These are phyloP conservation scores for Crotophaga sulcirostris DNA, from an alignment of 2,113 vertebrate genomes.

Conservation along the genomic window DNA sequence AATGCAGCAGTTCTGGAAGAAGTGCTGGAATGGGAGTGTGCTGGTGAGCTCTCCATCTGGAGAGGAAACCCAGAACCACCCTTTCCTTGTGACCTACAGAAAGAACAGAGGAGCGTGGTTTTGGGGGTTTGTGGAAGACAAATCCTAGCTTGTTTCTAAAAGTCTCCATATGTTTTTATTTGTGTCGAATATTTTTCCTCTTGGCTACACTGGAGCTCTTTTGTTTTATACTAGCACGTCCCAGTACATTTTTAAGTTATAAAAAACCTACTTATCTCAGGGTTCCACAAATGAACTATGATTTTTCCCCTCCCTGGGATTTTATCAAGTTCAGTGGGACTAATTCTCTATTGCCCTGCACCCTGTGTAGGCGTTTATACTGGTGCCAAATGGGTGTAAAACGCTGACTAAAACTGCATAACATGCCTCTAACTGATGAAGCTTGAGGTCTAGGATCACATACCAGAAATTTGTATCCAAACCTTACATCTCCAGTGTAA, in stretches of 20 bases:
- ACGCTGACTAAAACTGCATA: neutral
- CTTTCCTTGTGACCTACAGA: accelerated
- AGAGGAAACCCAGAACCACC: neutral
- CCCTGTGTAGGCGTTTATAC: neutral
- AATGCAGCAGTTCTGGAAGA: neutral
- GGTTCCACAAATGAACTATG: neutral
- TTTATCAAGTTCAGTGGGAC: neutral
- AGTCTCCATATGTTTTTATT: neutral
- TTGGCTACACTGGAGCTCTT: neutral
- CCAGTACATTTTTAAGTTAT: neutral
- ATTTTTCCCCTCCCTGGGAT: neutral
- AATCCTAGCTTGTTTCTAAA: neutral
- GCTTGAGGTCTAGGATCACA: neutral
- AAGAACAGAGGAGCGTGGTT: neutral
- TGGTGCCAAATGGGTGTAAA: neutral
- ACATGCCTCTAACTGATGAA: neutral
- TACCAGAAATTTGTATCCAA: neutral
- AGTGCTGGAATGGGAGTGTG: neutral
- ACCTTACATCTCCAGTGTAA: neutral
- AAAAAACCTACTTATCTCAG: neutral
- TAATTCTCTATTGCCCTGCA: neutral
- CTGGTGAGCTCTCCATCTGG: neutral
- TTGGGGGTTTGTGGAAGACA: neutral
- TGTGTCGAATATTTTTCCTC: neutral
- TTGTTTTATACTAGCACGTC: neutral